phyloP scores from a whole-genome alignment of 2,797 vertebrate genomes.

The Urosaurus nigricauda region DNA sequence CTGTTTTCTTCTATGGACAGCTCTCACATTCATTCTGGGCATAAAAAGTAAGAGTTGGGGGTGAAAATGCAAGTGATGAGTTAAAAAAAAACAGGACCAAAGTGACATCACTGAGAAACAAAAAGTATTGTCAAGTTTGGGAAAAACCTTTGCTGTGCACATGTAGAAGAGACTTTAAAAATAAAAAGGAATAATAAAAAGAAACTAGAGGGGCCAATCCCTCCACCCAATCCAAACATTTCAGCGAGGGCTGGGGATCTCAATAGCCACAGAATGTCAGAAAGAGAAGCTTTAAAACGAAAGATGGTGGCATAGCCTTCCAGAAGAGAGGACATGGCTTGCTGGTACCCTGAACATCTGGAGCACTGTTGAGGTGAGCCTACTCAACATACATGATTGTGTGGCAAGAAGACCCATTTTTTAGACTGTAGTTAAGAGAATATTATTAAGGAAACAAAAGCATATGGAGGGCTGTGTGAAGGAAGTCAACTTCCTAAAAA shows the following conservation, averaged over 20 bases:
- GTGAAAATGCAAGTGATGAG: neutral
- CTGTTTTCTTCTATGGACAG: neutral
- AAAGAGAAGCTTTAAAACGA: neutral
- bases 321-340: too few species aligned
- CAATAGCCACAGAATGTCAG: neutral
- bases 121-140: neutral
- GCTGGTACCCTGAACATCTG: neutral
- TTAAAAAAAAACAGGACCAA: neutral
- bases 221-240: neutral
- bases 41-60: neutral
- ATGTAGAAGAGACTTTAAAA: neutral
- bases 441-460: neutral
- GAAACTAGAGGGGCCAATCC: neutral
- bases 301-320: neutral
- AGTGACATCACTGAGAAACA: neutral
- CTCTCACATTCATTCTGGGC: neutral
- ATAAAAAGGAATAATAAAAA: neutral
- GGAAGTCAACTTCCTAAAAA: neutral
- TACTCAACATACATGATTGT: too few species aligned
- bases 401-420: too few species aligned
- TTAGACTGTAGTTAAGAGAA: too few species aligned
- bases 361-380: neutral
- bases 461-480: neutral
- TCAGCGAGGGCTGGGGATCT: neutral
- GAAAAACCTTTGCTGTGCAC: neutral